These are phyloP conservation scores for Jordanella pulchra DNA, from an alignment of 2,797 vertebrate species.

Conservation along the genomic window DNA sequence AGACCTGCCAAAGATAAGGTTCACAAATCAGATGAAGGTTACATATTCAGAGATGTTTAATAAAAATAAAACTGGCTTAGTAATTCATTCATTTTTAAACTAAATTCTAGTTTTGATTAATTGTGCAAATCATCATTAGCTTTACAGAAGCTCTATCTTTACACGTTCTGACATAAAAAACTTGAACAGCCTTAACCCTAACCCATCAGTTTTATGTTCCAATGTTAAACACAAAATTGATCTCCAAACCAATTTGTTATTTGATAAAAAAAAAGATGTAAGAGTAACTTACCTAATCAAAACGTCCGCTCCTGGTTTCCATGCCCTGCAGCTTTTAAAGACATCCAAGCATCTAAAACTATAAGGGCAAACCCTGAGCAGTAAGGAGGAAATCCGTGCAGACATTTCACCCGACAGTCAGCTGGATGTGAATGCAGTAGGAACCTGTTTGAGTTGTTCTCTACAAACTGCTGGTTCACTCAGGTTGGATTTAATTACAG, in stretches of 20 bases:
- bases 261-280: background rate
- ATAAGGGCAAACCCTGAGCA: slow-evolving; percentile 27
- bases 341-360: slow-evolving; percentile 9
- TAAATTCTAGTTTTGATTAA: background rate
- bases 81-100: background rate
- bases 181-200: background rate
- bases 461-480: background rate
- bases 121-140: background rate
- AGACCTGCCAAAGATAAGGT: slow-evolving; percentile 59
- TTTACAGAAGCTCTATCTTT: background rate
- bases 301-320: slow-evolving; percentile 30
- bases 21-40: background rate
- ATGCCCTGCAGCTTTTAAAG: slow-evolving; percentile 8
- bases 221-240: too few relatives aligned
- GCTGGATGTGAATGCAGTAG: background rate
- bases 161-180: background rate
- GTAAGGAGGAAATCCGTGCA: slow-evolving; percentile 1
- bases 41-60: background rate
- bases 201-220: too few relatives aligned
- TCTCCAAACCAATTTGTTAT: background rate
- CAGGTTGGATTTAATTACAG: background rate
- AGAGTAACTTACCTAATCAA: slow-evolving; percentile 49
- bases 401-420: slow-evolving; percentile 23
- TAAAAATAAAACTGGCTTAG: background rate
- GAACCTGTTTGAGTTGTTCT: background rate